phyloP scores from a whole-genome alignment of 2,888 invertebrate genomes.

The Metellina segmentata region DNA sequence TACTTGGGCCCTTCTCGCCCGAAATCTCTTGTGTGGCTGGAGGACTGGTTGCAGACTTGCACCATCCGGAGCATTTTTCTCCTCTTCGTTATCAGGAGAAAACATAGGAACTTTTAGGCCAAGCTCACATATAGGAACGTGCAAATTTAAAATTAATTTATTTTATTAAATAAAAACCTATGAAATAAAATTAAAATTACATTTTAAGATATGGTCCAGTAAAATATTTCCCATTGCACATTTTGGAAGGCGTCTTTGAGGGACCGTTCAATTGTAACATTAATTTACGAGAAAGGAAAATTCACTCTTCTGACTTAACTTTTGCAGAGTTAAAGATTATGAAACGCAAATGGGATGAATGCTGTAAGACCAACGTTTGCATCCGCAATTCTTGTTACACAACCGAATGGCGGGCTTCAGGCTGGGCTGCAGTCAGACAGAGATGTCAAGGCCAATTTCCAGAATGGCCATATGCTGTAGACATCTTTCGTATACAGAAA shows the following conservation, averaged over 20 bases:
- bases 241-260: background rate
- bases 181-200: no score
- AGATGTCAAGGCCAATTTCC: slow-evolving; percentile 62
- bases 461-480: slow-evolving; percentile 57
- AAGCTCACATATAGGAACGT: no score
- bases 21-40: no score
- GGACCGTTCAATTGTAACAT: background rate
- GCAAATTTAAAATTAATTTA: no score
- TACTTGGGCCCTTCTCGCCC: no score
- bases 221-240: background rate
- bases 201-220: no score
- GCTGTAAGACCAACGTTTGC: slow-evolving; percentile 56
- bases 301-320: background rate
- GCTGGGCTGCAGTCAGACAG: slow-evolving; percentile 57
- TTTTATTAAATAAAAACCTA: no score
- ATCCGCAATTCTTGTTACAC: slow-evolving; percentile 53
- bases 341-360: slow-evolving; percentile 60
- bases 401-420: slow-evolving; percentile 15
- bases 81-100: no score
- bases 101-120: no score
- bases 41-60: no score
- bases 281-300: background rate
- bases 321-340: slow-evolving; percentile 36
- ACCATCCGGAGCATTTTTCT: no score
- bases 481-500: slow-evolving; percentile 47